These are phyloP conservation scores for Turritopsis rubra DNA, from an alignment of 30 jellyfish, hydroid and myxozoan species.

Conservation along the genomic window DNA sequence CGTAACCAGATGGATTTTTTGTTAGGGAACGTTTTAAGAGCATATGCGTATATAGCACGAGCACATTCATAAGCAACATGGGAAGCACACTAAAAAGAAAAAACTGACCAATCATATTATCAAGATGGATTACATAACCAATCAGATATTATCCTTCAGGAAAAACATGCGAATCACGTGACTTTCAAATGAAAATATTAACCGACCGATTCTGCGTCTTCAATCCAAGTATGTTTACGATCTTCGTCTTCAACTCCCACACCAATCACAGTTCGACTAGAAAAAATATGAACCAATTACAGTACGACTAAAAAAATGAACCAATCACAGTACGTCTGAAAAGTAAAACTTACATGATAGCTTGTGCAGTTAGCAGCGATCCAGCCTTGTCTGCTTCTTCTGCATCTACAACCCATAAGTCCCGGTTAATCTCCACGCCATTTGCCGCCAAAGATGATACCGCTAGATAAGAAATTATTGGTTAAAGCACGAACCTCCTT, in stretches of 20 bases:
- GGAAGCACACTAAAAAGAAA: slow-evolving; percentile 64
- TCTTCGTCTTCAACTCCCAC: slow-evolving; percentile 90
- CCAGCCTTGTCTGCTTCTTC: slow-evolving; percentile 87
- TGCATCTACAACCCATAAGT: slow-evolving; percentile 89
- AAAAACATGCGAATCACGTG: too few species aligned
- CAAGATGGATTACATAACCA: not conserved
- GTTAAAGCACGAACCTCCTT: not conserved
- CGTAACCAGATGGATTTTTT: slow-evolving; percentile 89
- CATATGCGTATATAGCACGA: slow-evolving; percentile 82
- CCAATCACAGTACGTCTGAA: not conserved
- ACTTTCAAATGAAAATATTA: not conserved
- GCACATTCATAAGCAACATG: slow-evolving; percentile 91
- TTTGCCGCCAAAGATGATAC: slow-evolving; percentile 76
- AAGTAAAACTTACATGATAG: slow-evolving; percentile 55
- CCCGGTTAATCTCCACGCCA: slow-evolving; percentile 91
- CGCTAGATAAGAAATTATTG: slow-evolving; percentile 29
- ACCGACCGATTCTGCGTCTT: slow-evolving; percentile 92
- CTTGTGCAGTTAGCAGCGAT: slow-evolving; percentile 63
- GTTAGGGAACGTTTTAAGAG: slow-evolving; percentile 75
- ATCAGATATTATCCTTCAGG: too few species aligned
- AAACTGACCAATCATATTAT: not conserved
- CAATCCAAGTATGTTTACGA: slow-evolving; percentile 91
- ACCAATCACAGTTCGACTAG: slow-evolving; percentile 79
- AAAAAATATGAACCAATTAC: not conserved
- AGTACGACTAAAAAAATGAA: not conserved